These are phyloP conservation scores for Solea senegalensis DNA, from an alignment of 2,113 vertebrate species.

Conservation along the genomic window DNA sequence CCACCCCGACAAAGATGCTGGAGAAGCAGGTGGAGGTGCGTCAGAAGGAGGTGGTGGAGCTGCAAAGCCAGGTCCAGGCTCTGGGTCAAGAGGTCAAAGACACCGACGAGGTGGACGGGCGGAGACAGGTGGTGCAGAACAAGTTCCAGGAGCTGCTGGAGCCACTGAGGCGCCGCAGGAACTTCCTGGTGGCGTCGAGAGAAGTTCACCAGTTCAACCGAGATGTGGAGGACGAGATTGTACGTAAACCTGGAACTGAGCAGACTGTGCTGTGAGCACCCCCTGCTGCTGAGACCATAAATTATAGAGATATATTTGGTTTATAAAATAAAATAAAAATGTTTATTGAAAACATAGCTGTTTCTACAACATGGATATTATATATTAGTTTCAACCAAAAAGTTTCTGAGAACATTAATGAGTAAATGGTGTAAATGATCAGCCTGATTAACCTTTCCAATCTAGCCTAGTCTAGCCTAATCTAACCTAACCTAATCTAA, in stretches of 20 bases:
- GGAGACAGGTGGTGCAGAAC: slow-evolving; percentile 86
- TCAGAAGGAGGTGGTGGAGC: slow-evolving; percentile 93
- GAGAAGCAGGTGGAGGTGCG: slow-evolving; percentile 98
- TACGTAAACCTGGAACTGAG: slow-evolving; percentile 62
- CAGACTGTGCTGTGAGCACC: too few relatives aligned
- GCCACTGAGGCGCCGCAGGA: slow-evolving; percentile 86
- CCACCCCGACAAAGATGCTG: slow-evolving; percentile 84
- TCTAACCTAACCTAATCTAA: too few relatives aligned
- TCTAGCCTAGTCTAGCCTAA: too few relatives aligned
- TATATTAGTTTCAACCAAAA: too few relatives aligned
- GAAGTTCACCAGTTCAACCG: slow-evolving; percentile 97
- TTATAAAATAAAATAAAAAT: too few relatives aligned
- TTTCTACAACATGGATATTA: too few relatives aligned
- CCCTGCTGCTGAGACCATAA: too few relatives aligned
- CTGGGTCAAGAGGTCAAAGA: slow-evolving; percentile 93
- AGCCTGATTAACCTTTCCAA: too few relatives aligned
- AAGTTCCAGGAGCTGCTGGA: slow-evolving; percentile 92
- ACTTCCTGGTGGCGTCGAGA: slow-evolving; percentile 90
- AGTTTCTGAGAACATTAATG: too few relatives aligned
- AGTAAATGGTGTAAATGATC: too few relatives aligned
- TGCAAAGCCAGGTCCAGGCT: slow-evolving; percentile 91
- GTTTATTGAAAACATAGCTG: too few relatives aligned
- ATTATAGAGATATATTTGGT: too few relatives aligned
- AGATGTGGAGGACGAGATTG: slow-evolving; percentile 96
- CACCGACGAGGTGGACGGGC: slow-evolving; percentile 91